Percentiles rank a stretch among this genome's conserved stretches.
These are phyloP conservation scores for Eubucco bourcierii DNA, from an alignment of 2,113 vertebrate genomes.

Conservation along the genomic window DNA sequence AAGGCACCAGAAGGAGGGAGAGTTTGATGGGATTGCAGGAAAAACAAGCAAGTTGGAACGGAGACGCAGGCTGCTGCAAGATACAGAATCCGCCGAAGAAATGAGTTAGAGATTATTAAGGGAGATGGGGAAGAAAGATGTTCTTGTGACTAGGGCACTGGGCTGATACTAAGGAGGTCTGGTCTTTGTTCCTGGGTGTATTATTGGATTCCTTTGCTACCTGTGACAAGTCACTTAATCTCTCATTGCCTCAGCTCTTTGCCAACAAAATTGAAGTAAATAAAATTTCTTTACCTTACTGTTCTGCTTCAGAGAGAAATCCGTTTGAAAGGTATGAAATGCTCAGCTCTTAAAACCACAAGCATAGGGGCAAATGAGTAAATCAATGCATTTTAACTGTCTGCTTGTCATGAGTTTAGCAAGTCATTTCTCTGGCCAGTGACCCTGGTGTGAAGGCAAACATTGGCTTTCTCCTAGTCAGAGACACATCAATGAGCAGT, in stretches of 20 bases:
- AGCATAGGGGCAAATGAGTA: slow-evolving; percentile 28
- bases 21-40: background rate
- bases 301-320: slow-evolving; percentile 35
- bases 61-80: slow-evolving; percentile 19
- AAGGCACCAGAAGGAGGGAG: slow-evolving; percentile 17
- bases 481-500: background rate
- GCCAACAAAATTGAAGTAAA: slow-evolving; percentile 47
- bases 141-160: background rate
- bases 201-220: slow-evolving; percentile 42
- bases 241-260: slow-evolving; percentile 38
- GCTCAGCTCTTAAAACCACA: slow-evolving; percentile 24
- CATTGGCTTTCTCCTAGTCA: background rate
- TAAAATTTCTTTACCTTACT: slow-evolving; percentile 30
- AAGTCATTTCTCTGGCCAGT: background rate
- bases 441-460: background rate
- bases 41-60: slow-evolving; percentile 12
- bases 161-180: slow-evolving; percentile 12
- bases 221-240: slow-evolving; percentile 60
- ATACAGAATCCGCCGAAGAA: background rate
- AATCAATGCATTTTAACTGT: slow-evolving; percentile 35
- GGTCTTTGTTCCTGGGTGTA: slow-evolving; percentile 21
- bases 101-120: slow-evolving; percentile 35
- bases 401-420: slow-evolving; percentile 4
- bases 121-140: slow-evolving; percentile 39
- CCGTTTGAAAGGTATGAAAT: slow-evolving; percentile 51